Evolutionary conservation across 2,113 vertebrate species (phyloP).

Genomic region (Salvelinus fontinalis): DNA sequence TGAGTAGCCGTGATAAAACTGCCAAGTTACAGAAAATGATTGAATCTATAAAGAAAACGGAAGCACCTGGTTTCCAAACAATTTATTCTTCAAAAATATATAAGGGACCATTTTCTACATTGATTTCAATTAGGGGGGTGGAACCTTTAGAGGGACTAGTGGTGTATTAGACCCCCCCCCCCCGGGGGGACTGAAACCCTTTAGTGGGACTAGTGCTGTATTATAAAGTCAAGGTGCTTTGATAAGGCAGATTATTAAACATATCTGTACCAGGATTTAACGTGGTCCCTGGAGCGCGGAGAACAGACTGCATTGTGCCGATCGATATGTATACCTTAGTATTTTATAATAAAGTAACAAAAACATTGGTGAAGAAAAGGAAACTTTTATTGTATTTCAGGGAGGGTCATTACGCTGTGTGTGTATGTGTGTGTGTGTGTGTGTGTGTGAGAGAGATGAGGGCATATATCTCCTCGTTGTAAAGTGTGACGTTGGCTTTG

Average conservation of each 20-base stretch:
- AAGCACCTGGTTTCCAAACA: background rate
- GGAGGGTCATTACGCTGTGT: background rate
- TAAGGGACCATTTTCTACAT: background rate
- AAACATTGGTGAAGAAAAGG: background rate
- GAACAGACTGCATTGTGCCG: background rate
- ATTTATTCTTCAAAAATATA: conserved; percentile 2
- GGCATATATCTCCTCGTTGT: too few relatives aligned
- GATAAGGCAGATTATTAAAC: conserved; percentile 29
- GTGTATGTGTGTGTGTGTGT: background rate
- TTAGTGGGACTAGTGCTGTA: conserved; percentile 4
- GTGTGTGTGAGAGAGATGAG: background rate
- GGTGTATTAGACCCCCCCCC: too few relatives aligned
- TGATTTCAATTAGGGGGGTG: conserved; percentile 19
- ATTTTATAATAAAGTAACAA: background rate
- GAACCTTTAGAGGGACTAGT: too few relatives aligned
- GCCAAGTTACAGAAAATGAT: conserved; percentile 4
- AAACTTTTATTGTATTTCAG: background rate
- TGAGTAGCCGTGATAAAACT: conserved; percentile 19
- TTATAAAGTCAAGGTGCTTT: conserved; percentile 13
- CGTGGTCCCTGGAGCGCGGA: conserved; percentile 11
- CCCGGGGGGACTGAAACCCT: background rate
- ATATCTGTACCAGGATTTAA: conserved; percentile 4
- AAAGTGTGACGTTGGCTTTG: too few relatives aligned
- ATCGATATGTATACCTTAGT: conserved; percentile 7
- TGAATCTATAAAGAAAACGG: background rate